These are phyloP conservation scores for Battus philenor DNA, from an alignment of 1,140 invertebrate genomes.

Conservation along the genomic window DNA sequence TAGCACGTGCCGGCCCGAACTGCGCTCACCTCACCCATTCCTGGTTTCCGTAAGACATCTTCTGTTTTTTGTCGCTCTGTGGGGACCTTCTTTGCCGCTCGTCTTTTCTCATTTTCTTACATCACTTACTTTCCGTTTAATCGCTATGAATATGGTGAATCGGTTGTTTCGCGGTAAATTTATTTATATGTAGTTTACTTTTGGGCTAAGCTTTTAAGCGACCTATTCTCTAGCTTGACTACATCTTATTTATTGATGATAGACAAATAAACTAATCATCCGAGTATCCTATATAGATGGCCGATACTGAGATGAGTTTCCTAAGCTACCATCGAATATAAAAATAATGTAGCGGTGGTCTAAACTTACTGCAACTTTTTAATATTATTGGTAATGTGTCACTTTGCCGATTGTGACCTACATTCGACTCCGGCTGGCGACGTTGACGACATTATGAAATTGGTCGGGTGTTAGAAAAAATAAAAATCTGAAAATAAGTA, in stretches of 20 bases:
- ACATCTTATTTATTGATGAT: conserved; percentile 31
- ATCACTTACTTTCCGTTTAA: conserved; percentile 5
- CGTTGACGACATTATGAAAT: conserved; percentile 58
- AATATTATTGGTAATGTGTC: conserved; percentile 48
- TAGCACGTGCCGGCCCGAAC: conserved; percentile 22
- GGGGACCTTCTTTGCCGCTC: conserved; percentile 1
- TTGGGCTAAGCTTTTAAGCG: conserved; percentile 58
- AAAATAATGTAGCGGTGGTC: conserved; percentile 42
- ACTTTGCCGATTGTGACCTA: conserved; percentile 53
- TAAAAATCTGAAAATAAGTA: conserved; percentile 76
- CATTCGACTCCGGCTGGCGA: conserved; percentile 42
- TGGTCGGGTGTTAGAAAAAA: conserved; percentile 72
- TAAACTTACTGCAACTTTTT: conserved; percentile 58
- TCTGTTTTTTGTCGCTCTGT: conserved; percentile 17
- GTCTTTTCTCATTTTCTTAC: conserved; percentile 13
- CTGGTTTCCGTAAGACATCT: conserved; percentile 19
- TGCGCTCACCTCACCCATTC: conserved; percentile 35
- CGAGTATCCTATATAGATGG: conserved; percentile 44
- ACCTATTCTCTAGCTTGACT: conserved; percentile 54
- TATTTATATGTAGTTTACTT: conserved; percentile 27
- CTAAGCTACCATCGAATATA: conserved; percentile 66
- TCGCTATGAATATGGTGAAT: conserved; percentile 10
- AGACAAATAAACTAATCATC: conserved; percentile 45
- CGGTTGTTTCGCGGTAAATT: conserved; percentile 32
- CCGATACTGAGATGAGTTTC: conserved; percentile 41